These are phyloP conservation scores for Lottia gigantea DNA, from an alignment of 2,888 invertebrate genomes.

Conservation along the genomic window DNA sequence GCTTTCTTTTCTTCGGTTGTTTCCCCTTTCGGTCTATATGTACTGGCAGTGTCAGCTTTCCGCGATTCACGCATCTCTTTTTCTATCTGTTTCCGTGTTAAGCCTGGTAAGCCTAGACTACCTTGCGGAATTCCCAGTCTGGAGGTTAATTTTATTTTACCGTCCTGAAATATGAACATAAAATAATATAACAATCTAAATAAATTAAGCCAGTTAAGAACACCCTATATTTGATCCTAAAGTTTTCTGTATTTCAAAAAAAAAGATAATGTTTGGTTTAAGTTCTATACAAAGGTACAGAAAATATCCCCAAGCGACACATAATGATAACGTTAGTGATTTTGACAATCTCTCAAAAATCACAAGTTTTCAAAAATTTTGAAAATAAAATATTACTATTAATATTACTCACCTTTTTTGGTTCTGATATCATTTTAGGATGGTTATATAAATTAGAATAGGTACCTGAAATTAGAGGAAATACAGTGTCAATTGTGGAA, in stretches of 20 bases:
- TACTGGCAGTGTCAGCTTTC: conserved; percentile 47
- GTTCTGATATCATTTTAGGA: conserved; percentile 74
- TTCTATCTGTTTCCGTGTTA: conserved; percentile 55
- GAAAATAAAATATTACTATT: too few relatives aligned
- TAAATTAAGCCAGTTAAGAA: too few relatives aligned
- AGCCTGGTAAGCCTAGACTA: conserved; percentile 43
- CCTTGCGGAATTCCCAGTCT: conserved; percentile 52
- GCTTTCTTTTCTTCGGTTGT: conserved; percentile 56
- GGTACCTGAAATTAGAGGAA: conserved; percentile 71
- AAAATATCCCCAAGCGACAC: too few relatives aligned
- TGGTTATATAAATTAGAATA: conserved; percentile 93
- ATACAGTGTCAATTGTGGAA: too few relatives aligned
- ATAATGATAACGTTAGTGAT: too few relatives aligned
- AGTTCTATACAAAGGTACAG: too few relatives aligned
- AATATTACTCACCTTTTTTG: conserved; percentile 23
- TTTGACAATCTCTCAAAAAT: too few relatives aligned
- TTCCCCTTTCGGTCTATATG: conserved; percentile 59
- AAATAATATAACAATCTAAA: conserved; percentile 4
- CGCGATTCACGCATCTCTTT: conserved; percentile 41
- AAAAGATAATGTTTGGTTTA: too few relatives aligned
- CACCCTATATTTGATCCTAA: too few relatives aligned
- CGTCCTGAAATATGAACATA: conserved; percentile 25
- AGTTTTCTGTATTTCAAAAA: too few relatives aligned
- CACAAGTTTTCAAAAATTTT: too few relatives aligned
- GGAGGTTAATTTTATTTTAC: conserved; percentile 46